Conservation (phyloP, 2,797 vertebrate genomes). For the Setipinna tenuifilis region DNA sequence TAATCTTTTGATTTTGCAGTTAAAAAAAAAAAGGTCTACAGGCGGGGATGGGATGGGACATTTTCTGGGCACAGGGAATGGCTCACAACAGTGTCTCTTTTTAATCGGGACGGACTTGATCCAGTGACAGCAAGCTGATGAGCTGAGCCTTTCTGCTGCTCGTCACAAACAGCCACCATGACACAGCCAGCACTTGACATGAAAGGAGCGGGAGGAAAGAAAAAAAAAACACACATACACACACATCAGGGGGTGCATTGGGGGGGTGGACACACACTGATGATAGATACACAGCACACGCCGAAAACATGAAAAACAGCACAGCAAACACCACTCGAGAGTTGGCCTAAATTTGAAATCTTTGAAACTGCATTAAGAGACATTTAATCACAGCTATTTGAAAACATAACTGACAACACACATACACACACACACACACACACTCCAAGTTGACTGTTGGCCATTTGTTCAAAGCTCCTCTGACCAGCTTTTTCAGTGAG, state of each 20-base stretch:
- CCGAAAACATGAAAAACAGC: not conserved
- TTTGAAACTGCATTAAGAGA: slow-evolving; percentile 4
- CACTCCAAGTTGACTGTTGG: not conserved
- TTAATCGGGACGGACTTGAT: not conserved
- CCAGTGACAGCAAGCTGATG: not conserved
- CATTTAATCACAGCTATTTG: not conserved
- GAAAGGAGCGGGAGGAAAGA: not conserved
- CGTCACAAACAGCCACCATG: not conserved
- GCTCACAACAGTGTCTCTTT: slow-evolving; percentile 1
- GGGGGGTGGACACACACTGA: not conserved
- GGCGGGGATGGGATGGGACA: not conserved
- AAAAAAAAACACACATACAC: not conserved
- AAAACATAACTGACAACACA: not conserved
- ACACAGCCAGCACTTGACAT: slow-evolving; percentile 2
- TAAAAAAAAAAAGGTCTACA: not conserved
- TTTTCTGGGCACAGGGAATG: not conserved
- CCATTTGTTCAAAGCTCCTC: not conserved
- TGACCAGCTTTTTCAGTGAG: not conserved
- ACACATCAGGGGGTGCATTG: not conserved
- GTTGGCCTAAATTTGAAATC: slow-evolving; percentile 4
- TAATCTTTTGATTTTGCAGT: not conserved
- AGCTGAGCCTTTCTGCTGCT: not conserved
- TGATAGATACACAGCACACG: not conserved
- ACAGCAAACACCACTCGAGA: not conserved
- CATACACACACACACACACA: not conserved